Percentiles rank a stretch among this genome's conserved stretches.
These are phyloP conservation scores for Nothocercus julius DNA, from an alignment of 2,113 vertebrate genomes.

Conservation along the genomic window DNA sequence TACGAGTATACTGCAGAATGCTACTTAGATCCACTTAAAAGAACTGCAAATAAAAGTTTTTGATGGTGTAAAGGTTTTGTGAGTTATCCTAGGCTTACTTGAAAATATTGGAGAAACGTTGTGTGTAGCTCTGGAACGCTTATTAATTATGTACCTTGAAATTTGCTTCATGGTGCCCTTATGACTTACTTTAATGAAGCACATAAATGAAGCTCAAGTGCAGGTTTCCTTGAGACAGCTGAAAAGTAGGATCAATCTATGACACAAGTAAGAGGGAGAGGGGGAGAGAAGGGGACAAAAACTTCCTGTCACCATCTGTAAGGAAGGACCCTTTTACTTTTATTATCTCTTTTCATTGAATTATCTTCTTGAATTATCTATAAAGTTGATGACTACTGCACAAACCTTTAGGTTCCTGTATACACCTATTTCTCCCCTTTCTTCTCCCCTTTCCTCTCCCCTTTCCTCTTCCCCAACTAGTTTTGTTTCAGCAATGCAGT, in stretches of 20 bases:
- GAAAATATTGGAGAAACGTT: slow-evolving; percentile 21
- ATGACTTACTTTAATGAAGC: not conserved
- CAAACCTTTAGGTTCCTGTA: not conserved
- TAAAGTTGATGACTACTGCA: not conserved
- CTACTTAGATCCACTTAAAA: slow-evolving; percentile 25
- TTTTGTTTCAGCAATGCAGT: not conserved
- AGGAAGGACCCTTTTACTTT: not conserved
- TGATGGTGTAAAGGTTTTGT: not conserved
- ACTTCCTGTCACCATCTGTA: not conserved
- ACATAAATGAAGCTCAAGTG: not conserved
- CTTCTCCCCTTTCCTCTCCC: too few species aligned
- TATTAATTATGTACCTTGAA: slow-evolving; percentile 49
- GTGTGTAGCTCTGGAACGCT: not conserved
- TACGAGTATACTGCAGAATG: not conserved
- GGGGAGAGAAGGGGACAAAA: not conserved
- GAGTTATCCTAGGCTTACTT: slow-evolving; percentile 11
- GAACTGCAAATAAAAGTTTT: not conserved
- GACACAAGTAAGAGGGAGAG: not conserved
- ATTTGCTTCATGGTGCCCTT: slow-evolving; percentile 47
- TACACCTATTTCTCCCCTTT: not conserved
- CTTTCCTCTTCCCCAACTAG: too few species aligned
- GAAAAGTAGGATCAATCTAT: not conserved
- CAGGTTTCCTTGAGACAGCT: not conserved
- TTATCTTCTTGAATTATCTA: not conserved
- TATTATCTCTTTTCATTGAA: not conserved